phyloP scores from a whole-genome alignment of 1,140 invertebrate genomes.

The Goniozus legneri region DNA sequence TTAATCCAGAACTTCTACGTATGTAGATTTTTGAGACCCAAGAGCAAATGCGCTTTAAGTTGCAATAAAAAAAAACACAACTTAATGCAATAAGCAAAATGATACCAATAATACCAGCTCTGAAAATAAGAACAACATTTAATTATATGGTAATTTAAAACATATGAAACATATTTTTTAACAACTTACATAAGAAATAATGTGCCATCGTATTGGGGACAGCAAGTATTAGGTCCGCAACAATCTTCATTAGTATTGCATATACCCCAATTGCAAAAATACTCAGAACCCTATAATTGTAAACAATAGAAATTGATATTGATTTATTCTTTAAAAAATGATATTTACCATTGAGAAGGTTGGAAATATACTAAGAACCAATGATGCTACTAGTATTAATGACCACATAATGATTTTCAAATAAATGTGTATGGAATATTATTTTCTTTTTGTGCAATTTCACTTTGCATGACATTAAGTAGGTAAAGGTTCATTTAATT shows the following conservation, averaged over 20 bases:
- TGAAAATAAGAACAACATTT: conserved; percentile 5
- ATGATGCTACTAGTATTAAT: too few species aligned
- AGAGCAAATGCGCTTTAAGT: neutral
- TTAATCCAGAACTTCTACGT: too few species aligned
- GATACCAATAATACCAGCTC: conserved; percentile 4
- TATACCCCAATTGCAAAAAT: conserved; percentile 11
- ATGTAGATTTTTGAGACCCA: too few species aligned
- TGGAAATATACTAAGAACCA: too few species aligned
- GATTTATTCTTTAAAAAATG: too few species aligned
- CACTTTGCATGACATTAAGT: too few species aligned
- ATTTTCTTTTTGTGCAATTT: too few species aligned
- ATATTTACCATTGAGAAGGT: too few species aligned
- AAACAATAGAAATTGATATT: too few species aligned
- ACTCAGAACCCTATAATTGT: neutral
- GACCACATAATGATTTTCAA: too few species aligned
- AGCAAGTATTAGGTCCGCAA: conserved; percentile 13
- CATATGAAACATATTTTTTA: conserved; percentile 2
- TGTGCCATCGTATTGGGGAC: conserved; percentile 5
- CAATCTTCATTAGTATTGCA: conserved; percentile 13
- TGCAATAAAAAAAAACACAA: neutral
- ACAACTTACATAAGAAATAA: neutral
- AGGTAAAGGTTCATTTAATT: too few species aligned
- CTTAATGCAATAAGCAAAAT: neutral
- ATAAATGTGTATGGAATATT: too few species aligned
- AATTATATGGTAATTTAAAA: neutral